These are phyloP conservation scores for Asbolus verrucosus DNA, from an alignment of 1,140 invertebrate species.

Conservation along the genomic window DNA sequence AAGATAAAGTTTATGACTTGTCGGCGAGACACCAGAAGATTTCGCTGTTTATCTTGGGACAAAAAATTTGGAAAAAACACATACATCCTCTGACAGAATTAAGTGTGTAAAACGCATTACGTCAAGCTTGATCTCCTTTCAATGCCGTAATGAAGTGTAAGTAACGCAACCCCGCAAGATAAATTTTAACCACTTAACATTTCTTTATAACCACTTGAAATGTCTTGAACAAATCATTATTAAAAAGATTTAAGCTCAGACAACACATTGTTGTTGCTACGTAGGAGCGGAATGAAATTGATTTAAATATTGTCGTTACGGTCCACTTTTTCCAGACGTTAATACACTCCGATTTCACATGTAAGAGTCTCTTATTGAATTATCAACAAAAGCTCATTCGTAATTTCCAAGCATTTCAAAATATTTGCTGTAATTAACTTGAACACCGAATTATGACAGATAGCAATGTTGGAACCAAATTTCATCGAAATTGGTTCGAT, in stretches of 20 bases:
- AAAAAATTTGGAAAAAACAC: not conserved
- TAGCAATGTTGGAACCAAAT: too few relatives aligned
- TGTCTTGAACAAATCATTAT: slow-evolving; percentile 42
- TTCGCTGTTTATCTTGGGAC: too few relatives aligned
- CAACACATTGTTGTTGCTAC: slow-evolving; percentile 41
- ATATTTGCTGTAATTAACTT: too few relatives aligned
- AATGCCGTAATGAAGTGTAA: slow-evolving; percentile 41
- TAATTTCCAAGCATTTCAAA: too few relatives aligned
- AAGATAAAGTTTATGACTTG: slow-evolving; percentile 10
- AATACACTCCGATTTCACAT: not conserved
- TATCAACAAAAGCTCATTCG: slow-evolving; percentile 39
- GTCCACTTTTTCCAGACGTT: not conserved
- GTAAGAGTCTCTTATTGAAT: slow-evolving; percentile 18
- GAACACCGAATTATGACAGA: too few relatives aligned
- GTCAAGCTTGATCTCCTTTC: not conserved
- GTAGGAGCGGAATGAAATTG: slow-evolving; percentile 47
- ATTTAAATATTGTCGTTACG: too few relatives aligned
- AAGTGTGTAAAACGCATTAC: slow-evolving; percentile 7
- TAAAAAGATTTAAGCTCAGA: slow-evolving; percentile 41
- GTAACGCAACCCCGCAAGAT: slow-evolving; percentile 26
- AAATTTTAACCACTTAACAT: slow-evolving; percentile 49
- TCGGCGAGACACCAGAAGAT: slow-evolving; percentile 1
- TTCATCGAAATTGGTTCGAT: too few relatives aligned
- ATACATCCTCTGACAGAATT: slow-evolving; percentile 38
- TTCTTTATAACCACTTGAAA: slow-evolving; percentile 46